Evolutionary conservation across 2,797 vertebrate genomes (phyloP).

Genomic region (Acanthurus tractus): DNA sequence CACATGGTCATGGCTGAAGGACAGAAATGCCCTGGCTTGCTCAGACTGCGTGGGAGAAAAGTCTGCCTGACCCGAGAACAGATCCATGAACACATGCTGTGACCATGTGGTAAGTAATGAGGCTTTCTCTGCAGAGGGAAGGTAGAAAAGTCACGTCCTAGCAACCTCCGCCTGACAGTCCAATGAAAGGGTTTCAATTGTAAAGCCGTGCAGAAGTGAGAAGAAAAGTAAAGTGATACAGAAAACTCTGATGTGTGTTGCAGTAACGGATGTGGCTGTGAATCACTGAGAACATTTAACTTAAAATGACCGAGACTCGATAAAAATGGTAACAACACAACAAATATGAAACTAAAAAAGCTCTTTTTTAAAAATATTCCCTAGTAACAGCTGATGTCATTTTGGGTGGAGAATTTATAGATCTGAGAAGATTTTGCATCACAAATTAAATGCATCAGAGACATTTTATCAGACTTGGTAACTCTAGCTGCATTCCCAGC

Average conservation of each 20-base stretch:
- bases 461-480: background rate
- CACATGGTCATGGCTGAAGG: slow-evolving; percentile 40
- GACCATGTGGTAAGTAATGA: slow-evolving; percentile 27
- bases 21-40: background rate
- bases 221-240: slow-evolving; percentile 22
- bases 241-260: slow-evolving; percentile 14
- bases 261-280: slow-evolving; percentile 1
- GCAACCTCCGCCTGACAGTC: slow-evolving; percentile 25
- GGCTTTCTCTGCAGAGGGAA: slow-evolving; percentile 35
- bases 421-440: too few relatives aligned
- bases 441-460: slow-evolving; percentile 1
- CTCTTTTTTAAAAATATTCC: background rate
- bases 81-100: slow-evolving; percentile 36
- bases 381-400: background rate
- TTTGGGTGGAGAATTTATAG: background rate
- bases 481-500: background rate
- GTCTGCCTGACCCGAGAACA: slow-evolving; percentile 22
- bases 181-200: slow-evolving; percentile 13
- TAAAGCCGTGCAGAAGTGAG: slow-evolving; percentile 24
- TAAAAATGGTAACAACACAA: slow-evolving; percentile 6
- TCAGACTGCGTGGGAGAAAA: slow-evolving; percentile 36
- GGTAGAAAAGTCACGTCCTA: slow-evolving; percentile 16
- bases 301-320: slow-evolving; percentile 3
- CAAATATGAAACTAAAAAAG: slow-evolving; percentile 18
- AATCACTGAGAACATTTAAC: slow-evolving; percentile 4